Evolutionary conservation across 2,113 vertebrate species (phyloP), one percentile per base, ranked within the genome.

Genomic region (Sinocyclocheilus anshuiensis): DNA sequence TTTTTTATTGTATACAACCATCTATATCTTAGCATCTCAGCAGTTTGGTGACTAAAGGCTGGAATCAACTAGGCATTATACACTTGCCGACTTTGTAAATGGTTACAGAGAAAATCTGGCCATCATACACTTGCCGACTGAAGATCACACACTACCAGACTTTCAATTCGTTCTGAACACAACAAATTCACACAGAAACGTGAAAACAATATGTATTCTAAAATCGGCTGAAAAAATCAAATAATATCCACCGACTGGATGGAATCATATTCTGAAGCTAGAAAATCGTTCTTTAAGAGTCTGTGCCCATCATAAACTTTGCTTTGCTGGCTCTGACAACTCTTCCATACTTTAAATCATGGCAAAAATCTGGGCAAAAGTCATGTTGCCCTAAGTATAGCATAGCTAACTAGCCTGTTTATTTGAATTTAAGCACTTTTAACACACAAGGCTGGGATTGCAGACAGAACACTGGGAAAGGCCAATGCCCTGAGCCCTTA

Each of bases 381-480:
- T 57, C 6, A 22, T 59, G 20, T n/a, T 0, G 22, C 20, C 57
- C 22, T n/a, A 24, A 80, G 55, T 61, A 11, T 86, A 79, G 81
- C 82, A 76, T 67, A 81, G 67, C 36, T 48, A 63, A 86, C 75
- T 48, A 57, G 50, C 79, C 76, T 79, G 77, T 81, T 53, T 77
- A 67, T 36, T 72, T 57, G 29, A 65, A 78, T 77, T 84, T 33
- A 75, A 36, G 29, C 9, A 53, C 39, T 61, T 8, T 63, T 81
- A 42, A 75, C 55, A 22, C 57, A n/a, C 57, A n/a, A 61, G 8
- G 79, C 77, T 75, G 16, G 77, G 79, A 76, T 78, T 24, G 39
- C 36, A 61, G 81, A 61, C 84, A 84, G 18, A 48, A 77, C 74
- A 84, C 69, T 78, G 22, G 36, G 81, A 83, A 86, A 83, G 80